A percentile compares a stretch with the other conserved stretches of the same genome.
These are phyloP conservation scores for Apocheima hispidaria DNA, from an alignment of 2,888 invertebrate species.

Conservation along the genomic window DNA sequence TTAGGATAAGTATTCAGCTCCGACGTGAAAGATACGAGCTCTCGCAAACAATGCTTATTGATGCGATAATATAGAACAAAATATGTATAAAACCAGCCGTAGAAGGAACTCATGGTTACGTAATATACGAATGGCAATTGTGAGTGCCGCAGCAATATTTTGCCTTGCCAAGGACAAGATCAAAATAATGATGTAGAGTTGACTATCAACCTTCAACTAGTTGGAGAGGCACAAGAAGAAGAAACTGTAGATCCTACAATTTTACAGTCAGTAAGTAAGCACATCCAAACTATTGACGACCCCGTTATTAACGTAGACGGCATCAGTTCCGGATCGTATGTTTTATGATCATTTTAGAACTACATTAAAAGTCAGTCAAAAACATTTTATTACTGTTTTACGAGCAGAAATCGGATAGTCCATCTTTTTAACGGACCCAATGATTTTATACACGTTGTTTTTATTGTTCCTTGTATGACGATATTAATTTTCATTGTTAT, in stretches of 20 bases:
- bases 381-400: conserved; percentile 71
- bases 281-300: conserved; percentile 29
- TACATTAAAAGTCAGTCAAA: conserved; percentile 75
- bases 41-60: too few species aligned
- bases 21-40: too few species aligned
- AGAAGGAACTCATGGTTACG: too few species aligned
- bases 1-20: too few species aligned
- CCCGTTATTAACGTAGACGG: conserved; percentile 29
- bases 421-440: conserved; percentile 69
- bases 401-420: conserved; percentile 79
- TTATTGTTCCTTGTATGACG: conserved; percentile 56
- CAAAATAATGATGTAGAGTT: too few species aligned
- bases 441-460: conserved; percentile 61
- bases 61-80: too few species aligned
- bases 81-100: too few species aligned
- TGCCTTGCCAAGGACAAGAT: too few species aligned
- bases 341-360: conserved; percentile 65
- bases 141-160: too few species aligned
- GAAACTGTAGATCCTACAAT: not conserved
- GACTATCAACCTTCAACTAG: too few species aligned
- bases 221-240: too few species aligned
- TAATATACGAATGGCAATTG: too few species aligned
- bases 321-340: conserved; percentile 61
- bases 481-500: conserved; percentile 73
- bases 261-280: conserved; percentile 12